A percentile compares a stretch with the other conserved stretches of the same genome.
These are phyloP conservation scores for Aphodius sticticus DNA, from an alignment of 2,888 invertebrate species.

Conservation along the genomic window DNA sequence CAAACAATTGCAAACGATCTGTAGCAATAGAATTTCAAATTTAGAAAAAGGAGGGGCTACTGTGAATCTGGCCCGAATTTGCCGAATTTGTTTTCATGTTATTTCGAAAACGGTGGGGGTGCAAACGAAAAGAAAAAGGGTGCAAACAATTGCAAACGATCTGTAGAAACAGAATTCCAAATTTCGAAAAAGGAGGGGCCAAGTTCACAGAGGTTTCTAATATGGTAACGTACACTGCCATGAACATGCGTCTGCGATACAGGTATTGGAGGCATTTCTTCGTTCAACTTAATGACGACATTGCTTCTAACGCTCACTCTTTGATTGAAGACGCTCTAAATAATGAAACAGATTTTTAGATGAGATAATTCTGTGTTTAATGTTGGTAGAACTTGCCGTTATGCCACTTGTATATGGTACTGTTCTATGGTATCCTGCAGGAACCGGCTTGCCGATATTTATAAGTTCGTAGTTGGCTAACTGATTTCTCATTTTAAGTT, in stretches of 20 bases:
- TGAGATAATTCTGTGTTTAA: neutral
- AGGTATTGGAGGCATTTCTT: neutral
- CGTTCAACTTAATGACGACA: conserved; percentile 38
- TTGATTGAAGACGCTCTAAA: conserved; percentile 42
- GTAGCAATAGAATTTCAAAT: too few relatives aligned
- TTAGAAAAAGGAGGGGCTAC: too few relatives aligned
- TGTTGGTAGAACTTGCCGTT: conserved; percentile 14
- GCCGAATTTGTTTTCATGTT: too few relatives aligned
- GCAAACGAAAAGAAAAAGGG: too few relatives aligned
- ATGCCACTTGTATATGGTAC: conserved; percentile 27
- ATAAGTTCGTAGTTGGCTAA: conserved; percentile 22
- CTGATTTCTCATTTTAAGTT: conserved; percentile 44
- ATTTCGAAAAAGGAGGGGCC: too few relatives aligned
- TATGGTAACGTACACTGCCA: neutral
- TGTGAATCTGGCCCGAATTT: too few relatives aligned
- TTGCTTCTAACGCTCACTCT: conserved; percentile 42
- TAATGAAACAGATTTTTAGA: neutral
- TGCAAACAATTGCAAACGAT: too few relatives aligned
- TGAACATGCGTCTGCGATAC: neutral
- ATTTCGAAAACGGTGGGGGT: too few relatives aligned
- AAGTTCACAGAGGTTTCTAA: too few relatives aligned
- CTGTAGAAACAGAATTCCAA: too few relatives aligned
- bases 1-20: too few relatives aligned
- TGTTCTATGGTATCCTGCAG: conserved; percentile 36
- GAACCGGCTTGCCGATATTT: neutral